Evolutionary conservation across 37 sponge, comb jelly and placozoan genomes (phyloP), one percentile per base, ranked within the genome.

Genomic region (Crambe crambe): DNA sequence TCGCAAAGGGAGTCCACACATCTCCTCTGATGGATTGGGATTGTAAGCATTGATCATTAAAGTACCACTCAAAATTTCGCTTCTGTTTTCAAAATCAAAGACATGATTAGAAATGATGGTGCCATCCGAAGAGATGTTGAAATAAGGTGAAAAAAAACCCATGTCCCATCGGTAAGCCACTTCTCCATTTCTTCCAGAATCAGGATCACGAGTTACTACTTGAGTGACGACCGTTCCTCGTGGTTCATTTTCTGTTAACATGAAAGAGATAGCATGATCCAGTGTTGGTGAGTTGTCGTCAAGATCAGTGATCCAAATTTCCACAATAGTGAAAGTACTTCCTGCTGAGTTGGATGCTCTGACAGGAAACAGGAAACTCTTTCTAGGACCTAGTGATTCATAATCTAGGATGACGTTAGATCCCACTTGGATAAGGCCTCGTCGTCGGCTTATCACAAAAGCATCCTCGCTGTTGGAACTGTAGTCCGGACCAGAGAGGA

Each of bases 261-360:
- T 37, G 42, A 42, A n/a, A 6, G 38, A 15, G 22, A 77, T 37
- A 37, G 0, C 31, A 25, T 20, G 61, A 32, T 40, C 8, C 62
- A 91, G 86, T 25, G 9, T 3, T 4, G 84, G 91, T 37, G 43
- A 26, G 34, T 72, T 77, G 37, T 85, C 87, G 56, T 91, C 74
- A 21, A 64, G 2, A 72, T 91, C 83, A 27, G 51, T 61, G 0
- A 91, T 83, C 27, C 21, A 35, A 0, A 91, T 44, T 40, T 68
- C 75, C 6, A 86, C 79, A 21, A 58, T 37, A 38, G 80, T 61
- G 25, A 79, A 17, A 56, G 76, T 83, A 51, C 62, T 66, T 8
- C 70, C 72, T 40, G 42, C 73, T 12, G 40, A 38, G 42, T 57
- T 75, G 30, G 26, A 17, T 0, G 85, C 92, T 36, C 47, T 31